Evolutionary conservation across 1,140 invertebrate genomes (phyloP).

Genomic region (Doryteuthis pealeii): DNA sequence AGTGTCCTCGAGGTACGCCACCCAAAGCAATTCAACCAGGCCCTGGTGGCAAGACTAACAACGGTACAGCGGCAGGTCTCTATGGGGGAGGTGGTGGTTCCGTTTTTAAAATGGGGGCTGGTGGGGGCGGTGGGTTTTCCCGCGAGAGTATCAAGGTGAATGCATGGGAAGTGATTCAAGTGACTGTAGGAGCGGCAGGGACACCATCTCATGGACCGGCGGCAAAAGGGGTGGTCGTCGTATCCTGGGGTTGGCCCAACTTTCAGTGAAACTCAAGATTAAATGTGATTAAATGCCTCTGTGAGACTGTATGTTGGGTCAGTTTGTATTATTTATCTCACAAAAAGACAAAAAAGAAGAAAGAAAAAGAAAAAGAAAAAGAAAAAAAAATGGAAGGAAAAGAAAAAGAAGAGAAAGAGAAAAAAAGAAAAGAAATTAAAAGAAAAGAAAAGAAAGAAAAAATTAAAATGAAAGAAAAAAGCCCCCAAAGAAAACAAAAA

Average conservation of each 20-base stretch:
- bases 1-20: neutral
- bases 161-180: neutral
- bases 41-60: neutral
- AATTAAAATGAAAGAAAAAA: too few relatives aligned
- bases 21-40: neutral
- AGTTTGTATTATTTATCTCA: too few relatives aligned
- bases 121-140: neutral
- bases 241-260: conserved; percentile 5
- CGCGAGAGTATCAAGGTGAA: neutral
- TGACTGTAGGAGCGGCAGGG: conserved; percentile 3
- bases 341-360: too few relatives aligned
- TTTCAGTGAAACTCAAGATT: too few relatives aligned
- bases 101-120: neutral
- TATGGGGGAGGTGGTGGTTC: neutral
- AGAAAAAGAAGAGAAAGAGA: too few relatives aligned
- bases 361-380: too few relatives aligned
- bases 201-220: neutral
- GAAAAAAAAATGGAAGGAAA: too few relatives aligned
- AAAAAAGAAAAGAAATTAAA: too few relatives aligned
- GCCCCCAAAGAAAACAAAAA: too few relatives aligned
- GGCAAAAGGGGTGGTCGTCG: neutral
- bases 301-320: too few relatives aligned
- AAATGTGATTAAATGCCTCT: too few relatives aligned
- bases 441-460: too few relatives aligned
- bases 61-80: neutral